These are phyloP conservation scores for Thunnus albacares DNA, from an alignment of 2,797 vertebrate genomes.

Conservation along the genomic window DNA sequence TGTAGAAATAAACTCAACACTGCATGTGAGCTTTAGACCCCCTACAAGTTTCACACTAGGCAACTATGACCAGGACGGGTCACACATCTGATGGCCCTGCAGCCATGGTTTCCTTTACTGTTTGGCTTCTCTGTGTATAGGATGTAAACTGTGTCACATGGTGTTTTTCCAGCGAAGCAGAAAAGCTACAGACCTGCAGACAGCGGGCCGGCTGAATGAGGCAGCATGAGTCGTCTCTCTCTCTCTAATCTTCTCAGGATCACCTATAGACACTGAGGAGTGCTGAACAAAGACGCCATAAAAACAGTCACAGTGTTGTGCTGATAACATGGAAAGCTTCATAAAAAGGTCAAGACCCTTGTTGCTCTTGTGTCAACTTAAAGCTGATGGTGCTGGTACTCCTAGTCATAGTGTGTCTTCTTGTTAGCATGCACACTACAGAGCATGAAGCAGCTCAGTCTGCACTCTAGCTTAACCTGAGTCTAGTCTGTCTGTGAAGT, in stretches of 20 bases:
- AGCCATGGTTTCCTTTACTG: neutral
- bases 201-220: constrained; percentile 46
- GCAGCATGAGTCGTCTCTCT: constrained; percentile 55
- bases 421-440: neutral
- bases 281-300: constrained; percentile 40
- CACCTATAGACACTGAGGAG: constrained; percentile 58
- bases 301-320: constrained; percentile 12
- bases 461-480: neutral
- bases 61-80: neutral
- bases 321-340: constrained; percentile 17
- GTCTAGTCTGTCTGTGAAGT: neutral
- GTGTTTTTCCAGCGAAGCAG: constrained; percentile 14
- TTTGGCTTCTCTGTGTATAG: constrained; percentile 10
- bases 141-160: constrained; percentile 12
- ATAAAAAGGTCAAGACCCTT: constrained; percentile 17
- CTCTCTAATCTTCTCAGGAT: constrained; percentile 58
- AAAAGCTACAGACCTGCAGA: constrained; percentile 50
- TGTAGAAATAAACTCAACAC: neutral
- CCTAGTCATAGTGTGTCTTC: neutral
- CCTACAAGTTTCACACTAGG: neutral
- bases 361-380: constrained; percentile 32
- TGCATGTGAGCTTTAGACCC: neutral
- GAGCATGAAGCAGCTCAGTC: neutral
- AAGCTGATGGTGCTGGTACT: constrained; percentile 18
- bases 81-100: neutral